phyloP scores from a whole-genome alignment of 2,888 invertebrate species.

The Hyposoter didymator region DNA sequence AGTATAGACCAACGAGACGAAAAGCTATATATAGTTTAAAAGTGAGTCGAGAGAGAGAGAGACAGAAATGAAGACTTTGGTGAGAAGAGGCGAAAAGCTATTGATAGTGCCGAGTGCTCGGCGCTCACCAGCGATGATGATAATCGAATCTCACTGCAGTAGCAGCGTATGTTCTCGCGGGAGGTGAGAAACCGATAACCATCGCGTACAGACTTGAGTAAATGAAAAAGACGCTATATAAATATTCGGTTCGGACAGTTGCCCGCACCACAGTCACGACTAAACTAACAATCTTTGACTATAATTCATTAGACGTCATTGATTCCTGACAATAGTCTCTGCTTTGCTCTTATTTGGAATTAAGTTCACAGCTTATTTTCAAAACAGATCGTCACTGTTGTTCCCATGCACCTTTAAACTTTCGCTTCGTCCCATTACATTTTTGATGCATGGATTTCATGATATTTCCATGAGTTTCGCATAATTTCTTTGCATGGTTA shows the following conservation, averaged over 20 bases:
- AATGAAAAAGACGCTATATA: constrained; percentile 19
- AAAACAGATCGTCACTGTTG: background rate
- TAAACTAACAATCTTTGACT: constrained; percentile 22
- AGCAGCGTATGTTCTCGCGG: constrained; percentile 30
- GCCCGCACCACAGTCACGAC: background rate
- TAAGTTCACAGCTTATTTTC: background rate
- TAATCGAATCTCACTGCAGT: constrained; percentile 59
- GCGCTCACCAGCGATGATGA: constrained; percentile 47
- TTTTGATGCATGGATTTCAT: background rate
- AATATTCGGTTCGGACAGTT: constrained; percentile 28
- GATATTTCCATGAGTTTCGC: background rate
- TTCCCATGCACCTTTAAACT: background rate
- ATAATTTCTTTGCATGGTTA: background rate
- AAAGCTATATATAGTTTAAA: constrained; percentile 1
- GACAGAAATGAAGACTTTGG: constrained; percentile 20
- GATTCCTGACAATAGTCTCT: background rate
- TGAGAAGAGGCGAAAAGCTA: constrained; percentile 46
- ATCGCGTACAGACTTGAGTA: constrained; percentile 35
- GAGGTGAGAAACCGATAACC: constrained; percentile 58
- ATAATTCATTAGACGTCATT: background rate
- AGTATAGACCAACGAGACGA: constrained; percentile 35
- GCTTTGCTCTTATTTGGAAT: background rate
- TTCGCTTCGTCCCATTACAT: background rate
- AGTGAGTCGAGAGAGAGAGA: constrained; percentile 1
- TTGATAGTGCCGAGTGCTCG: constrained; percentile 29